A percentile compares a stretch with the other conserved stretches of the same genome.
Conservation (phyloP, 2,888 invertebrate species). For the Conus canariensis region DNA sequence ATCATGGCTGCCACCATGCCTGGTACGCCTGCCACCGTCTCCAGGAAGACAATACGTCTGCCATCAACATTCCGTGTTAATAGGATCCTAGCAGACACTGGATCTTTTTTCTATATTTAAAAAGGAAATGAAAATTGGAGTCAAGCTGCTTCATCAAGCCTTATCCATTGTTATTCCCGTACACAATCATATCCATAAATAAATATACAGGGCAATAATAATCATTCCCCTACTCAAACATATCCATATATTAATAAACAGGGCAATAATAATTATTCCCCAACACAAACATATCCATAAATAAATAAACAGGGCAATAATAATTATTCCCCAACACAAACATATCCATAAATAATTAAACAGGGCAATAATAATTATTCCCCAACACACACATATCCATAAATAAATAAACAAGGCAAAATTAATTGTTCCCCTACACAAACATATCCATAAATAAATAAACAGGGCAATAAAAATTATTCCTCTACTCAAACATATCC, state of each 20-base stretch:
- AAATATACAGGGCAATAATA: too few species aligned
- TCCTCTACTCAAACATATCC: not conserved
- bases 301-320: too few species aligned
- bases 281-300: too few species aligned
- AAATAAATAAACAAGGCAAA: not conserved
- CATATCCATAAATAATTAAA: too few species aligned
- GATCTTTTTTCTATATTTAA: not conserved
- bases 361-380: too few species aligned
- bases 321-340: too few species aligned
- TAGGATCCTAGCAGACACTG: not conserved
- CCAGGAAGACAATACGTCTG: conserved; percentile 76
- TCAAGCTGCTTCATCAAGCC: too few species aligned
- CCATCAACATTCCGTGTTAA: not conserved
- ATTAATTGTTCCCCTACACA: not conserved
- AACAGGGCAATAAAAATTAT: not conserved
- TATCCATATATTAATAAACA: too few species aligned
- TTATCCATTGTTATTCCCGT: not conserved
- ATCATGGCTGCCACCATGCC: conserved; percentile 79
- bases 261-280: too few species aligned
- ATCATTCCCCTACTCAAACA: too few species aligned
- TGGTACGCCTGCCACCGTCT: conserved; percentile 77
- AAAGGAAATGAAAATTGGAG: not conserved
- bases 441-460: not conserved
- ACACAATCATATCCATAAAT: too few species aligned
- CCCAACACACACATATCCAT: too few species aligned